phyloP scores from a whole-genome alignment of 2,888 invertebrate species.

The Eristalinus aeneus region DNA sequence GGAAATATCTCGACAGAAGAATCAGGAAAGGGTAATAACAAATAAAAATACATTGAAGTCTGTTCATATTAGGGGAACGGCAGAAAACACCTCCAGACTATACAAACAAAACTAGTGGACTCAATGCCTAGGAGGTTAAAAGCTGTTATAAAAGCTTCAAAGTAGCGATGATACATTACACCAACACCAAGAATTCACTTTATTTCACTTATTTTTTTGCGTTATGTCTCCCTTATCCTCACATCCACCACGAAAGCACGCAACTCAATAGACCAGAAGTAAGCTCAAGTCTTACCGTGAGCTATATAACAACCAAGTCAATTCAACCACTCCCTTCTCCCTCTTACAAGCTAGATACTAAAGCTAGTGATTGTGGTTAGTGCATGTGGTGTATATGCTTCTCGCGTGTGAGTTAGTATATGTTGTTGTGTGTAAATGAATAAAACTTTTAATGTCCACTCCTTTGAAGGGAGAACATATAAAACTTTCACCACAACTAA shows the following conservation, averaged over 20 bases:
- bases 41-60: no score
- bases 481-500: constrained; percentile 59
- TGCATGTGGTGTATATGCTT: constrained; percentile 3
- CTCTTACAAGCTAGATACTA: background rate
- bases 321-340: background rate
- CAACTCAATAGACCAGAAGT: background rate
- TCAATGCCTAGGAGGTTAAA: no score
- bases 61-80: no score
- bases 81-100: no score
- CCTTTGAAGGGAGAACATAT: background rate
- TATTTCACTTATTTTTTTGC: background rate
- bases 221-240: background rate
- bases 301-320: background rate
- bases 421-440: background rate
- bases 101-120: no score
- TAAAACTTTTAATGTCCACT: background rate
- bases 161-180: background rate
- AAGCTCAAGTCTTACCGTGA: background rate
- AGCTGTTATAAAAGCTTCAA: no score
- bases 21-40: no score
- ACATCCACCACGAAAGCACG: background rate
- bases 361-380: constrained; percentile 30
- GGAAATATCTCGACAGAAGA: no score
- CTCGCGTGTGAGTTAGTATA: background rate
- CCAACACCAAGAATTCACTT: background rate